A percentile compares a stretch with the other conserved stretches of the same genome.
phyloP scores from a whole-genome alignment of 2,888 invertebrate species.

The Leptinotarsa peninsularis region DNA sequence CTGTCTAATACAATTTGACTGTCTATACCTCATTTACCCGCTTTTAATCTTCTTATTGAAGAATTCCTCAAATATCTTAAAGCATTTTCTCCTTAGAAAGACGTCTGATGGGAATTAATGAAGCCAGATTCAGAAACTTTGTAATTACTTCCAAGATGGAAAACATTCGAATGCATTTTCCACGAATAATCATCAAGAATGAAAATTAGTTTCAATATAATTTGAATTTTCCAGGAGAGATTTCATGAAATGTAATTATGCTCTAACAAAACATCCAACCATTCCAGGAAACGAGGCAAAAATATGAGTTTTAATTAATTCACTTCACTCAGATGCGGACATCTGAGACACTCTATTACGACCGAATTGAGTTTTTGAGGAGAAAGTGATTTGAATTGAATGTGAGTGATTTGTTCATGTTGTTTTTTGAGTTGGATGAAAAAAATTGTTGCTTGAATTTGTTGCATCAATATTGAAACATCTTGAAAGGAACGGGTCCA shows the following conservation, averaged over 20 bases:
- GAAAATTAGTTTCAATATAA: not conserved
- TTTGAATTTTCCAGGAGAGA: not conserved
- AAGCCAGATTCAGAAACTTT: not conserved
- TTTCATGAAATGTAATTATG: not conserved
- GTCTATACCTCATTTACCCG: not conserved
- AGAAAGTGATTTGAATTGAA: too few relatives aligned
- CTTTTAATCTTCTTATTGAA: not conserved
- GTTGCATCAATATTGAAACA: too few relatives aligned
- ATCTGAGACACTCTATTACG: too few relatives aligned
- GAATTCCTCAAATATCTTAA: not conserved
- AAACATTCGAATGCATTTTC: constrained; percentile 2
- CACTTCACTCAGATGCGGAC: not conserved
- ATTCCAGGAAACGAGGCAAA: not conserved
- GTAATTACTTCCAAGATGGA: constrained; percentile 9
- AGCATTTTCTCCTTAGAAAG: not conserved
- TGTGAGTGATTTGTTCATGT: too few relatives aligned
- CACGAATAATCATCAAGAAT: not conserved
- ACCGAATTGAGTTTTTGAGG: too few relatives aligned
- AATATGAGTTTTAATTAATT: not conserved
- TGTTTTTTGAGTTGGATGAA: too few relatives aligned
- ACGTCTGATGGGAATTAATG: constrained; percentile 1
- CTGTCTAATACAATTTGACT: not conserved
- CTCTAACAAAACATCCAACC: not conserved
- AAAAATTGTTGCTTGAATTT: too few relatives aligned
- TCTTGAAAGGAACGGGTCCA: too few relatives aligned